Evolutionary conservation across 23 tunicate genomes (phyloP).

Genomic region (Styela clava): DNA sequence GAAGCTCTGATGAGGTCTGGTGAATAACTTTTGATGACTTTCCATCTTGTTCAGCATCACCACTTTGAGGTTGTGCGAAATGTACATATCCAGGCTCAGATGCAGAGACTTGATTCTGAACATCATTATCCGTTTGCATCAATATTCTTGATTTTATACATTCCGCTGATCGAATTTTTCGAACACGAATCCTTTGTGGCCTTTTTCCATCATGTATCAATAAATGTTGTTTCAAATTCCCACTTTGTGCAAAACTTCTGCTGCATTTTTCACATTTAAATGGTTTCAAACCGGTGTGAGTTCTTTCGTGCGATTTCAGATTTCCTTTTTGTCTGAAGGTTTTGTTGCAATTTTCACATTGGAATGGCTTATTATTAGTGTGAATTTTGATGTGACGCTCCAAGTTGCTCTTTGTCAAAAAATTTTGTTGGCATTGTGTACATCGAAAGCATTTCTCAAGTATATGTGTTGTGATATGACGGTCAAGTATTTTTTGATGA

Average conservation of each 20-base stretch:
- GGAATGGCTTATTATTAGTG: not conserved
- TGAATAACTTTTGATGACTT: not conserved
- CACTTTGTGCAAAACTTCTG: not conserved
- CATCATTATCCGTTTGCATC: not conserved
- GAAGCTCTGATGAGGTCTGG: not conserved
- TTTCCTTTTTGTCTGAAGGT: not conserved
- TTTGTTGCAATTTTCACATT: not conserved
- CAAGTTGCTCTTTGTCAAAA: not conserved
- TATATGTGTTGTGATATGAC: not conserved
- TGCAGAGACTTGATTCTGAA: not conserved
- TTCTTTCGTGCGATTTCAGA: not conserved
- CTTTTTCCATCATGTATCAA: not conserved
- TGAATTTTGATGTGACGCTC: not conserved
- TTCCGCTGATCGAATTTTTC: not conserved
- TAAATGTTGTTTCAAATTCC: not conserved
- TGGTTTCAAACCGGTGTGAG: not conserved
- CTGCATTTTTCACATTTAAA: not conserved
- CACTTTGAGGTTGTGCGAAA: not conserved
- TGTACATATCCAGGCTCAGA: not conserved
- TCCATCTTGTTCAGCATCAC: not conserved
- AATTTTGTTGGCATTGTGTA: not conserved
- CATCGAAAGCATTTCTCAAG: not conserved
- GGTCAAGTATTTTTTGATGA: not conserved
- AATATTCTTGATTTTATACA: too few relatives aligned
- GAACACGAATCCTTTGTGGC: not conserved